A percentile compares a stretch with the other conserved stretches of the same genome.
phyloP scores from a whole-genome alignment of 2,113 vertebrate genomes.

The Suricata suricatta region DNA sequence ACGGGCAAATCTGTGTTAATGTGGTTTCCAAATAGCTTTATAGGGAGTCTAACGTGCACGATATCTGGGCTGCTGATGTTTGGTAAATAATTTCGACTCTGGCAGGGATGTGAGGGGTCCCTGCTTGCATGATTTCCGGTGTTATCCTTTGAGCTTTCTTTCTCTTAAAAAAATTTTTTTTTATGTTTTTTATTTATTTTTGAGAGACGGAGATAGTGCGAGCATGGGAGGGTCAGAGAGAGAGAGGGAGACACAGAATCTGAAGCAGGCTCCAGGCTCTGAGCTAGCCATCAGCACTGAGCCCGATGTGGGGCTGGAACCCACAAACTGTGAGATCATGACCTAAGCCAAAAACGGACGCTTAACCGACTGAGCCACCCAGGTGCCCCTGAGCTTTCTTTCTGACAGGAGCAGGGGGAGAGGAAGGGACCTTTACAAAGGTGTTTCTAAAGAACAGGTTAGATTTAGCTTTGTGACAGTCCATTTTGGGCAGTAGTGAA shows the following conservation, averaged over 20 bases:
- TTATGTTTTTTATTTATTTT: no score
- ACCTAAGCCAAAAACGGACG: no score
- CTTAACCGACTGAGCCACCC: no score
- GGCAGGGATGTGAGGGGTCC: background rate
- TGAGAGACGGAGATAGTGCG: no score
- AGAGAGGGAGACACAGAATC: no score
- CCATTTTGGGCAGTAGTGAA: background rate
- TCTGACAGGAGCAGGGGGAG: background rate
- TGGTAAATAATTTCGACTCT: background rate
- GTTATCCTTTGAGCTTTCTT: background rate
- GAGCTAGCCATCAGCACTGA: no score
- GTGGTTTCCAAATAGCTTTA: background rate
- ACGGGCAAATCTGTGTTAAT: background rate
- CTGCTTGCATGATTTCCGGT: background rate
- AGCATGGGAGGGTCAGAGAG: no score
- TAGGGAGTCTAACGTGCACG: background rate
- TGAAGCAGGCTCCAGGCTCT: no score
- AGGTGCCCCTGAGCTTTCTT: background rate
- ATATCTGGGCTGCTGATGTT: background rate
- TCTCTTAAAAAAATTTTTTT: no score
- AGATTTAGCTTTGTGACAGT: background rate
- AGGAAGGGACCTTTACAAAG: background rate
- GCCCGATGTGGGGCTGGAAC: no score
- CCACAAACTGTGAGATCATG: no score
- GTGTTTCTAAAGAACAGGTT: background rate